Evolutionary conservation across 2,113 vertebrate species (phyloP).

Genomic region (Pseudonaja textilis): DNA sequence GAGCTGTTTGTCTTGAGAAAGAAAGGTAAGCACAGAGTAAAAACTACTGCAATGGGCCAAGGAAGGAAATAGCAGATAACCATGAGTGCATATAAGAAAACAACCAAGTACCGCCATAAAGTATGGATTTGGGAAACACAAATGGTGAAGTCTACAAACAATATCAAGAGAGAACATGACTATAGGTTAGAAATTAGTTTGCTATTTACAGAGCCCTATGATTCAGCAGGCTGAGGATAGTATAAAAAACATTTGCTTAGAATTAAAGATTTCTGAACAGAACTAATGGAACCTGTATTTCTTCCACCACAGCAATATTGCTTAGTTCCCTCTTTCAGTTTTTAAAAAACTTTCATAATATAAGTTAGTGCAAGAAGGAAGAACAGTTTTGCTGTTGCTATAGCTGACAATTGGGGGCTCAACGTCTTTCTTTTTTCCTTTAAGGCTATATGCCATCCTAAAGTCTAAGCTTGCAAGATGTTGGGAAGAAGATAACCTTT

Average conservation of each 20-base stretch:
- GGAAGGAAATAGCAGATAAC: not conserved
- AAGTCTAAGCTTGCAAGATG: not conserved
- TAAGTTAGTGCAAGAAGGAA: not conserved
- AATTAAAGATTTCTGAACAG: not conserved
- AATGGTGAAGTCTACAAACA: not conserved
- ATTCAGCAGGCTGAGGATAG: not conserved
- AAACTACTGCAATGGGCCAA: not conserved
- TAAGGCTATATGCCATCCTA: not conserved
- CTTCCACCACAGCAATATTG: not conserved
- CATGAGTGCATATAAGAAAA: not conserved
- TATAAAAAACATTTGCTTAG: not conserved
- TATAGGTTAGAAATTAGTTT: not conserved
- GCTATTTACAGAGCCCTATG: not conserved
- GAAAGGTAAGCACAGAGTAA: not conserved
- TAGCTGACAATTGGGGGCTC: not conserved
- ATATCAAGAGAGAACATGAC: not conserved
- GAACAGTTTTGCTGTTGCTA: not conserved
- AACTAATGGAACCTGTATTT: not conserved
- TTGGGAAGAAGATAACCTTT: not conserved
- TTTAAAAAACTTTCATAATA: not conserved
- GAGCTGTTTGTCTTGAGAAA: not conserved
- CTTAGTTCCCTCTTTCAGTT: not conserved
- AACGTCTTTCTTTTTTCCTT: not conserved
- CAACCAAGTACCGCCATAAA: not conserved
- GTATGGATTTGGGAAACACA: not conserved